A percentile compares a stretch with the other conserved stretches of the same genome.
Evolutionary conservation across 2,888 invertebrate species (phyloP).

Genomic region (Sminthurides aquaticus): DNA sequence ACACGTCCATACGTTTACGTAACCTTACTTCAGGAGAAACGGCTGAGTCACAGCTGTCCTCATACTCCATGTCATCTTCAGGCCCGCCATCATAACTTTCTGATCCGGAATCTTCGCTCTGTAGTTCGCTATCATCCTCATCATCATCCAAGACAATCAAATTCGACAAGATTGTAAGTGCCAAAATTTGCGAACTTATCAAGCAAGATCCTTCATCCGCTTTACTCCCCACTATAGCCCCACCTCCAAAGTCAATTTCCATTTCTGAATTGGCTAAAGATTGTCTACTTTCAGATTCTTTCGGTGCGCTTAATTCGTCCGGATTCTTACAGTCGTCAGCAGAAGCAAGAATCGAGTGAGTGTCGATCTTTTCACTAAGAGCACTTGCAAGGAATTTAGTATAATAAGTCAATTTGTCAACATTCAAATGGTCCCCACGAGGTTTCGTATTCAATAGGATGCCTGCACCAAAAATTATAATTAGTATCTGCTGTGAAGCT

Average conservation of each 20-base stretch:
- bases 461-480: too few relatives aligned
- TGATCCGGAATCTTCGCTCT: conserved; percentile 49
- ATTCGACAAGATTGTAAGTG: conserved; percentile 65
- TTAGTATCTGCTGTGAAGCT: too few relatives aligned
- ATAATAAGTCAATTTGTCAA: background rate
- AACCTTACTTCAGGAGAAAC: conserved; percentile 7
- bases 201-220: conserved; percentile 44
- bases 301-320: too few relatives aligned
- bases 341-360: too few relatives aligned
- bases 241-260: too few relatives aligned
- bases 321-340: too few relatives aligned
- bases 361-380: too few relatives aligned
- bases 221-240: too few relatives aligned
- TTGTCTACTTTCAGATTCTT: too few relatives aligned
- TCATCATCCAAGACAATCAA: conserved; percentile 61
- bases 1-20: too few relatives aligned
- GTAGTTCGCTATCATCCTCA: conserved; percentile 48
- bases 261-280: too few relatives aligned
- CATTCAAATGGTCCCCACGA: background rate
- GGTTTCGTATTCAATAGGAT: background rate
- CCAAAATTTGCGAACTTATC: conserved; percentile 61
- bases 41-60: conserved; percentile 35
- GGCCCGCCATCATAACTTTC: conserved; percentile 48
- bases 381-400: background rate
- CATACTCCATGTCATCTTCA: conserved; percentile 22